These are phyloP conservation scores for Apotomis turbidana DNA, from an alignment of 2,888 invertebrate genomes.

Conservation along the genomic window DNA sequence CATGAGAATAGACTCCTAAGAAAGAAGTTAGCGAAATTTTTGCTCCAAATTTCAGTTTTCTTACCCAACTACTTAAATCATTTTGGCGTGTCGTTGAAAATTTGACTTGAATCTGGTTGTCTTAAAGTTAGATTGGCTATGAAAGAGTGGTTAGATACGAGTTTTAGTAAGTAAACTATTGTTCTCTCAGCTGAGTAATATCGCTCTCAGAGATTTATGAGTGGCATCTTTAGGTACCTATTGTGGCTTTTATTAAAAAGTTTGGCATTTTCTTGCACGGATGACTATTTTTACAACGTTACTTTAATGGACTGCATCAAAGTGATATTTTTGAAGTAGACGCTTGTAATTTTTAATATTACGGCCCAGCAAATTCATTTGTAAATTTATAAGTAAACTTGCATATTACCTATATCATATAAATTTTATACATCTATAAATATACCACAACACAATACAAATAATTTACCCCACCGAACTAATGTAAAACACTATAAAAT, in stretches of 20 bases:
- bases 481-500: too few species aligned
- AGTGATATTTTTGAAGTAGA: not conserved
- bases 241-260: conserved; percentile 12
- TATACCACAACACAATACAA: too few species aligned
- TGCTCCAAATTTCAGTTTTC: conserved; percentile 8
- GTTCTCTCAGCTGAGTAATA: conserved; percentile 14
- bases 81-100: not conserved
- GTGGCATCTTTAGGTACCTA: conserved; percentile 10
- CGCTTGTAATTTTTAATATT: not conserved
- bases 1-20: not conserved
- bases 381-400: too few species aligned
- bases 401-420: too few species aligned
- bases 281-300: conserved; percentile 6
- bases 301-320: conserved; percentile 14
- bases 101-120: not conserved
- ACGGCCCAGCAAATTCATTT: not conserved
- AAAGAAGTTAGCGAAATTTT: conserved; percentile 21
- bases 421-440: too few species aligned
- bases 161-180: not conserved
- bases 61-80: not conserved
- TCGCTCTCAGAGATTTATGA: conserved; percentile 22
- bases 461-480: too few species aligned
- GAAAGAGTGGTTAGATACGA: not conserved
- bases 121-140: not conserved
- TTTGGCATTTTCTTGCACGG: conserved; percentile 11